A percentile compares a stretch with the other conserved stretches of the same genome.
Conservation (phyloP, 1,140 invertebrate species). For the Cydia fagiglandana region DNA sequence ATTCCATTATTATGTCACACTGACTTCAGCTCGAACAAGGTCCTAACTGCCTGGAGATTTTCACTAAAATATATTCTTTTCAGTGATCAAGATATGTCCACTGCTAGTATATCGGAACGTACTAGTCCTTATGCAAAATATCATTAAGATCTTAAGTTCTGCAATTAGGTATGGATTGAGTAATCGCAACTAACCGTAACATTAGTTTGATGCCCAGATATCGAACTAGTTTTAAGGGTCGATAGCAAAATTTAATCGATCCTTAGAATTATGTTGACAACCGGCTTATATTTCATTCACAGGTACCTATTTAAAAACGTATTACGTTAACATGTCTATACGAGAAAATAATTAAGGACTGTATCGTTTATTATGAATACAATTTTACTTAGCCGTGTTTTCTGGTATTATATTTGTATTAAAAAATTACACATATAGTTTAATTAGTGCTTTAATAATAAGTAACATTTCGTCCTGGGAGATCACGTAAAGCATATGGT, state of each 20-base stretch:
- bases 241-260: background rate
- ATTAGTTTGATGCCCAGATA: constrained; percentile 13
- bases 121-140: constrained; percentile 28
- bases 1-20: constrained; percentile 29
- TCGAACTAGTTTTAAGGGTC: background rate
- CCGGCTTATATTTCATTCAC: background rate
- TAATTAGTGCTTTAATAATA: too few species aligned
- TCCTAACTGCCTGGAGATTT: background rate
- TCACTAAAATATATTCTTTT: background rate
- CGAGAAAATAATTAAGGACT: background rate
- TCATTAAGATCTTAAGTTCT: constrained; percentile 28
- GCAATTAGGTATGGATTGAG: constrained; percentile 25
- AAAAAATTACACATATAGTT: too few species aligned
- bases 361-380: too few species aligned
- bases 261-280: background rate
- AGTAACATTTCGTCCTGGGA: too few species aligned
- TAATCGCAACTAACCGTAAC: background rate
- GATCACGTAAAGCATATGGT: too few species aligned
- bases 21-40: background rate
- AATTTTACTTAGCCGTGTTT: too few species aligned
- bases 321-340: background rate
- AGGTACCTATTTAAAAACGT: background rate
- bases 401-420: too few species aligned
- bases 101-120: background rate
- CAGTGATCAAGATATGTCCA: background rate